phyloP scores from a whole-genome alignment of 2,797 vertebrate species.

The Sebastes vulpes region DNA sequence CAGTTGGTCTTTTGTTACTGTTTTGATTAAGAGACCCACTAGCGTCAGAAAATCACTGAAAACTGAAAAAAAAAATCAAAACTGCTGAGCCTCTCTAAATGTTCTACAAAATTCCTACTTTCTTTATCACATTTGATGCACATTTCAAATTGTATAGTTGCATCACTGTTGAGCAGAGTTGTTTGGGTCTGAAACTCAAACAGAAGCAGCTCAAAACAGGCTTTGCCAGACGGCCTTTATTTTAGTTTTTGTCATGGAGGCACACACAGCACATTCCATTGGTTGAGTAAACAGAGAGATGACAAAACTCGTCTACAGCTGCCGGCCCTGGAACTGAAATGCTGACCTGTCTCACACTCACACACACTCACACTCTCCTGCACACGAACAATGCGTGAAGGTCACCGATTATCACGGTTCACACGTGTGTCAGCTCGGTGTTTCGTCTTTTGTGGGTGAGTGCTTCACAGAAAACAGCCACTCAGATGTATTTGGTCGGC shows the following conservation, averaged over 20 bases:
- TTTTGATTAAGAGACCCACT: neutral
- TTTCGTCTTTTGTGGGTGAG: conserved; percentile 47
- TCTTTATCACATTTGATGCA: neutral
- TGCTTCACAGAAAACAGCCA: conserved; percentile 24
- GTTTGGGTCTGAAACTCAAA: neutral
- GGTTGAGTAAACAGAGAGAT: conserved; percentile 28
- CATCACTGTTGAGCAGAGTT: neutral
- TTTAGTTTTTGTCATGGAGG: conserved; percentile 32
- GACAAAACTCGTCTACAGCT: conserved; percentile 23
- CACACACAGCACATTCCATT: conserved; percentile 56
- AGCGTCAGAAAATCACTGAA: neutral
- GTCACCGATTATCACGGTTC: conserved; percentile 45
- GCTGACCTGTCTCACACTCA: conserved; percentile 20
- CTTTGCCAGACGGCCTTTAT: conserved; percentile 3
- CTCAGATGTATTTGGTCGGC: neutral
- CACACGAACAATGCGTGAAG: conserved; percentile 27
- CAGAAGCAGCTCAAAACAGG: neutral
- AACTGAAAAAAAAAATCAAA: neutral
- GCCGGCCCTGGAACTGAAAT: conserved; percentile 15
- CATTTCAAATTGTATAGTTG: neutral
- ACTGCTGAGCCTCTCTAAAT: neutral
- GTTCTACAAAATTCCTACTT: neutral
- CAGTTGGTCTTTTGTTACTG: neutral
- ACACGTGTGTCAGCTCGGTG: conserved; percentile 33
- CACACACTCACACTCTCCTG: neutral